phyloP scores from a whole-genome alignment of 2,797 vertebrate genomes.

The Notoglanidium macrostoma region DNA sequence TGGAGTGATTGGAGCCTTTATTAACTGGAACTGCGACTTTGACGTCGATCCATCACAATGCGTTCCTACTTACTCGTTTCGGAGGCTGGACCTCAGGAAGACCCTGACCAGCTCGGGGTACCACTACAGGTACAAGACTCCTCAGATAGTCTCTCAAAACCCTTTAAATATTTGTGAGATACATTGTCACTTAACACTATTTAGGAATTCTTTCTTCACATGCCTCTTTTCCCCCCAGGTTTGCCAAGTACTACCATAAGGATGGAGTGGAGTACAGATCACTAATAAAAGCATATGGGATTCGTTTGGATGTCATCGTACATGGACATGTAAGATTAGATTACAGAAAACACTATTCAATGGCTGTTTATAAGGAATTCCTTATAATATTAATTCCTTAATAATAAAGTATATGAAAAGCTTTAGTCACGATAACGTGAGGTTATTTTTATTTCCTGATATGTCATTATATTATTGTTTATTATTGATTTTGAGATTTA shows the following conservation, averaged over 20 bases:
- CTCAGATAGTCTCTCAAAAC: not conserved
- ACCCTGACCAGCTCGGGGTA: conserved; percentile 76
- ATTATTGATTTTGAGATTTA: not conserved
- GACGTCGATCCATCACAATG: conserved; percentile 79
- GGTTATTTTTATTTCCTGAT: not conserved
- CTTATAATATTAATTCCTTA: no score
- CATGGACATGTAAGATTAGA: conserved; percentile 81
- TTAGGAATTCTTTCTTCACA: not conserved
- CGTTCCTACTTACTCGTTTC: conserved; percentile 84
- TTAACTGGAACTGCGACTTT: conserved; percentile 88
- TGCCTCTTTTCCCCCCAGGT: conserved; percentile 66
- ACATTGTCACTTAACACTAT: not conserved
- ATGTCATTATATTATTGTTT: not conserved
- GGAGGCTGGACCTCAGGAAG: conserved; percentile 80
- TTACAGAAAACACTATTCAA: not conserved
- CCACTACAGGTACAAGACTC: conserved; percentile 77
- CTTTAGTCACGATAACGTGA: not conserved
- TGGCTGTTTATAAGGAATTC: not conserved
- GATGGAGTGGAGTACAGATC: conserved; percentile 78
- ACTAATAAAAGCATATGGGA: conserved; percentile 86
- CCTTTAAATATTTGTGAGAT: not conserved
- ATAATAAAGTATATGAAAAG: not conserved
- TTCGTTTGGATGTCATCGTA: conserved; percentile 89
- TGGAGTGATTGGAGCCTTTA: conserved; percentile 86
- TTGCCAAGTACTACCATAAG: conserved; percentile 85